Base-by-base conservation (phyloP, 1,140 invertebrate genomes). In the Orussus abietinus region DNA sequence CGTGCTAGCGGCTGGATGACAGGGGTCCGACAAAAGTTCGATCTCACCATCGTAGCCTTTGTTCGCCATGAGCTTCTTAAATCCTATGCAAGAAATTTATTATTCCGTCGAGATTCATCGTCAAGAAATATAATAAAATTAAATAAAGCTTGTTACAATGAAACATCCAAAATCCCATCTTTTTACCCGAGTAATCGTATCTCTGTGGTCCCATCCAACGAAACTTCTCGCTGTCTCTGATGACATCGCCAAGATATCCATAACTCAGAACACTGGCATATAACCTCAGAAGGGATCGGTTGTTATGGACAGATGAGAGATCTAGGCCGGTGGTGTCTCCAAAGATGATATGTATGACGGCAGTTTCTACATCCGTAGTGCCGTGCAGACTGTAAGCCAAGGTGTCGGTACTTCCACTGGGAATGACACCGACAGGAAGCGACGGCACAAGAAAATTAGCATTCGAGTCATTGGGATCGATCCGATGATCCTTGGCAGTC, bases 171-270 rank as follows among this genome's bases (percentile, higher is more conserved):
- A n/a, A n/a, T 41, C 30, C 26, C 21, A 31, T 29, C 25, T 36
- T 17, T 56, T 58, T 57, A 84, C 85, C 86, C 33, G 85, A 83
- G 69, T 84, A 89, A 59, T 91, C 84, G 61, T 94, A 94, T 47
- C 91, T 71, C 43, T 80, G 79, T n/a, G 91, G 89, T 21, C 91
- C 91, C 83, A 95, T 86, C 85, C 88, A 93, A 7, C 91, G 74
- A 53, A 86, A 84, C 32, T 81, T 81, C 55, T 94, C 92, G 59
- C 88, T 92, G 47, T 90, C 84, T 38, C 78, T 75, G 1, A 92
- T 77, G 15, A 91, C 81, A 69, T 95, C 90, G 2, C 92, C 92
- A 49, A 94, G 78, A 62, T 89, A 93, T 7, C 91, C 91, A 66
- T 94, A 95, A 38, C 85, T 88, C 9, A 92, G 72, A 37, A 92